These are phyloP conservation scores for Aethes cnicana DNA, from an alignment of 2,888 invertebrate species.

Conservation along the genomic window DNA sequence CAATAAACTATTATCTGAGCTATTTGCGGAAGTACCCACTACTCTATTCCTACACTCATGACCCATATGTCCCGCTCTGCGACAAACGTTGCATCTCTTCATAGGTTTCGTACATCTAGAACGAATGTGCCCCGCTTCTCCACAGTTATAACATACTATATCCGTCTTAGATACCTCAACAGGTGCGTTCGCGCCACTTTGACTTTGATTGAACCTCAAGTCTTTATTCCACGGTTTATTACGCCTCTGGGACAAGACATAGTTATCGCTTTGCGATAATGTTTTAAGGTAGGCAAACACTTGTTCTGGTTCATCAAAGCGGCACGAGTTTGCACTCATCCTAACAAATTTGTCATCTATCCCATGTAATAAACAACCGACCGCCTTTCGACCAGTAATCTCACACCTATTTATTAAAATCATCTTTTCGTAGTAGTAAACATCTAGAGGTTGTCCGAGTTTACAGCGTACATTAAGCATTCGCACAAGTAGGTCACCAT, in stretches of 20 bases:
- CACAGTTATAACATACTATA: neutral
- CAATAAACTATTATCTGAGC: neutral
- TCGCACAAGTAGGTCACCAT: neutral
- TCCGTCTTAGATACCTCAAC: neutral
- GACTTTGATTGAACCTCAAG: neutral
- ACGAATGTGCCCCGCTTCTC: neutral
- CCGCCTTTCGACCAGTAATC: neutral
- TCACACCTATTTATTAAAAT: constrained; percentile 1
- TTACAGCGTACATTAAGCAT: constrained; percentile 9
- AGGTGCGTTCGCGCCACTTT: neutral
- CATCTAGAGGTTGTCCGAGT: constrained; percentile 2
- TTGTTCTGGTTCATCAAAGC: constrained; percentile 9
- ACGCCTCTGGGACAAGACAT: neutral
- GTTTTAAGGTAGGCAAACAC: constrained; percentile 5
- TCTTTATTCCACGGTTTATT: neutral
- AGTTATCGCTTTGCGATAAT: neutral
- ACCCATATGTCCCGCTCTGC: neutral
- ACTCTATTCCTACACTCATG: neutral
- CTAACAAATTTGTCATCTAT: constrained; percentile 8
- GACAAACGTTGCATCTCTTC: neutral
- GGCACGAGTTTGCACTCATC: constrained; percentile 12
- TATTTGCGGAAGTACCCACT: neutral
- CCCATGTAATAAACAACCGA: neutral
- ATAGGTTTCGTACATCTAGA: neutral
- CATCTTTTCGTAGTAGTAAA: constrained; percentile 6